Evolutionary conservation across 2,113 vertebrate genomes (phyloP).

Genomic region (Bubo blakistoni): DNA sequence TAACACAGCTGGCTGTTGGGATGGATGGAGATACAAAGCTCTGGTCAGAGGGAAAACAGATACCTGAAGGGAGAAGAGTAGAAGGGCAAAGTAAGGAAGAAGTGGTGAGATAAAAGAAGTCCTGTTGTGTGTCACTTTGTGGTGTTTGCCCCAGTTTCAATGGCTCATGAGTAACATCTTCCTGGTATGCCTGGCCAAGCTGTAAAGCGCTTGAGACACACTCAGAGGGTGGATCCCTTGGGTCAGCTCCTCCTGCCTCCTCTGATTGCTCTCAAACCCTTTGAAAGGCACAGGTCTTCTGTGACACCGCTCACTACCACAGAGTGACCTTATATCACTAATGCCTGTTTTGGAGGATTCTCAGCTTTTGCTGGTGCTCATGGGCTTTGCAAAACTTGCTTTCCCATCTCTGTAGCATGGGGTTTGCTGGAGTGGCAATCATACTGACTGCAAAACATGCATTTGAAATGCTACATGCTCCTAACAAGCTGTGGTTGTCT

Average conservation of each 20-base stretch:
- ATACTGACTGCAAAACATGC: neutral
- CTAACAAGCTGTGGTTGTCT: neutral
- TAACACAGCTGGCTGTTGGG: neutral
- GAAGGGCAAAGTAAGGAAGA: neutral
- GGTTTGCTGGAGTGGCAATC: neutral
- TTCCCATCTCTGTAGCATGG: neutral
- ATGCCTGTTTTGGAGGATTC: neutral
- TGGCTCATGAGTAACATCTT: neutral
- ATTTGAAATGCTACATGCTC: neutral
- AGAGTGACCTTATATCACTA: too few relatives aligned
- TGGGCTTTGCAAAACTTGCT: neutral
- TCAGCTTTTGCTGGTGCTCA: neutral
- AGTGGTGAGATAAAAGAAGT: neutral
- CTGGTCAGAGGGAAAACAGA: neutral
- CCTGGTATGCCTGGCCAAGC: neutral
- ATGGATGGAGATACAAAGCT: neutral
- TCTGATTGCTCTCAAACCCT: neutral
- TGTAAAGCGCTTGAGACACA: neutral
- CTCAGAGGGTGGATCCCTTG: rapidly evolving
- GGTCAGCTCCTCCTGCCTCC: neutral
- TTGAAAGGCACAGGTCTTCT: neutral
- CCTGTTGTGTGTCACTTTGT: neutral
- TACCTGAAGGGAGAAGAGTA: neutral
- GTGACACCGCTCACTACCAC: neutral
- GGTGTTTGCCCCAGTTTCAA: neutral